Evolutionary conservation across 1,140 invertebrate genomes (phyloP).

Genomic region (Scaptodrosophila lebanonensis): DNA sequence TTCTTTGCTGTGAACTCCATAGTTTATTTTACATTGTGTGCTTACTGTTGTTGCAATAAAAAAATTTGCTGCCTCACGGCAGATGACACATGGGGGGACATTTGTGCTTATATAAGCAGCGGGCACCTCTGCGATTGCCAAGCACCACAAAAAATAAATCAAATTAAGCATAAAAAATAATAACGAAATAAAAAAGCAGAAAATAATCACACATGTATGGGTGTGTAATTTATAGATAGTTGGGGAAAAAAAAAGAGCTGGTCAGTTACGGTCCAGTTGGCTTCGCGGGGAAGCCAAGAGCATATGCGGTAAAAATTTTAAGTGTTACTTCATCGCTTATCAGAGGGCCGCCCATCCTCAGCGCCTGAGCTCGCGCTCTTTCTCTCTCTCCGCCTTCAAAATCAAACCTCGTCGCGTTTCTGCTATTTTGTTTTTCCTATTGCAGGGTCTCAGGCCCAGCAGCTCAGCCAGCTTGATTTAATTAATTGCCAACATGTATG

Average conservation of each 20-base stretch:
- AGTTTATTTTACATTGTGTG: too few relatives aligned
- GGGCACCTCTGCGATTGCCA: background rate
- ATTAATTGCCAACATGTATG: conserved; percentile 63
- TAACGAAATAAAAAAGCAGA: conserved; percentile 50
- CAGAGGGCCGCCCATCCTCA: conserved; percentile 11
- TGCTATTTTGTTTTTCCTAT: conserved; percentile 15
- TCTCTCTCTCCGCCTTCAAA: conserved; percentile 39
- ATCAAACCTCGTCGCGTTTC: conserved; percentile 44
- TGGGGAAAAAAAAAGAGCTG: too few relatives aligned
- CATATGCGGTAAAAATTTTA: conserved; percentile 46
- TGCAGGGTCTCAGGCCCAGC: conserved; percentile 5
- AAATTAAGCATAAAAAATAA: conserved; percentile 43
- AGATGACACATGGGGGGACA: conserved; percentile 36
- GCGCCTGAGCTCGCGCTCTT: conserved; percentile 15
- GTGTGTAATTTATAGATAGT: conserved; percentile 40
- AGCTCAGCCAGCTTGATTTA: conserved; percentile 40
- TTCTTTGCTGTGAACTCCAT: too few relatives aligned
- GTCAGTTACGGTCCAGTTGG: conserved; percentile 44
- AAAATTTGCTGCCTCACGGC: conserved; percentile 37
- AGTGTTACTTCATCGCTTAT: conserved; percentile 60
- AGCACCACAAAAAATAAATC: too few relatives aligned
- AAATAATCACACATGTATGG: too few relatives aligned
- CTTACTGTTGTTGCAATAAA: too few relatives aligned
- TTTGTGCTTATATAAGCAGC: conserved; percentile 46
- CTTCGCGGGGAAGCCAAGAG: too few relatives aligned